Base-by-base conservation (phyloP, 2,888 invertebrate species). In the Malachius bipustulatus region DNA sequence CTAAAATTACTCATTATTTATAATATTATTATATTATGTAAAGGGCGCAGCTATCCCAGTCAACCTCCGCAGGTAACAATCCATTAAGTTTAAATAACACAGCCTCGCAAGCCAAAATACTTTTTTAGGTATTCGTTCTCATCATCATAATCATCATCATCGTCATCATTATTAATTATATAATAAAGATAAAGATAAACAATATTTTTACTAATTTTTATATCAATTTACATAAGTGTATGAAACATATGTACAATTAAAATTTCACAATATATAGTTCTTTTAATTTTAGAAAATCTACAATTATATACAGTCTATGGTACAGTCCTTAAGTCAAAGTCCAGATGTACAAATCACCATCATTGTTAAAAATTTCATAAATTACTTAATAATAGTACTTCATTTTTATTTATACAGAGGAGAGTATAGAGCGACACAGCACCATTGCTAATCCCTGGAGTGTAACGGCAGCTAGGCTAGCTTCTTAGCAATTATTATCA, bases 41-140 rank as follows among this genome's bases (percentile, higher is more conserved):
- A 37, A 19, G 14, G 52, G 55, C 56, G 55, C 52, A 57, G 56
- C 57, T 55, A 56, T 55, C 57, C 53, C 38, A 33, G 32, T 19
- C 14, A 29, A 39, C 47, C 42, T 44, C 40, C 39, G 46, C 46
- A 58, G 60, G 62, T 62, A 62, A 63, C 62, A 61, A 60, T 62
- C 62, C 60, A 55, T 55, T 59, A 59, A 57, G 57, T 58, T 19
- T 19, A 58, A 59, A 56, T 51, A 65, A 69, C 69, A 70, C 70
- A 70, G 69, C 69, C 69, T 69, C 66, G 63, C 69, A 64, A 69
- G 68, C 66, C 68, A 66, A 68, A 69, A 69, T 69, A 69, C 69
- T 65, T 65, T 65, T 65, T 65, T 59, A 63, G 64, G 64, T 66
- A 61, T 60, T 47, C 44, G 38, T 47, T 52, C 49, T 45, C 46